Percentiles rank a stretch among this genome's conserved stretches.
These are phyloP conservation scores for Eupleurogrammus muticus DNA, from an alignment of 2,797 vertebrate genomes.

Conservation along the genomic window DNA sequence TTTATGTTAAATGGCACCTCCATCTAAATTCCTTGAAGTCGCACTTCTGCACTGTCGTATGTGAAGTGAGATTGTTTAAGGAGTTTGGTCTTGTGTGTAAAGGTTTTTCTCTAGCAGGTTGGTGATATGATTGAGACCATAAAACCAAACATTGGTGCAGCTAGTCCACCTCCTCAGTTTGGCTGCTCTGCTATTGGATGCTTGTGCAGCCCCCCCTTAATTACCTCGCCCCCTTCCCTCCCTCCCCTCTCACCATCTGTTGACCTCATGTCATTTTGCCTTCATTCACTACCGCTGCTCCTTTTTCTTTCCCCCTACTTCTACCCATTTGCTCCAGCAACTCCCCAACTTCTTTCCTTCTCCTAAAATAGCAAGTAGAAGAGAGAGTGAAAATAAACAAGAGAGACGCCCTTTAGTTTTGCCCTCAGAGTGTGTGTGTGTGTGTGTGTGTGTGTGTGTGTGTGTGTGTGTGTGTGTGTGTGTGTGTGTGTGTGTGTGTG, in stretches of 20 bases:
- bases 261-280: constrained; percentile 80
- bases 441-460: constrained; percentile 37
- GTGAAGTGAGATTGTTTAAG: background rate
- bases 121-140: constrained; percentile 16
- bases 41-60: background rate
- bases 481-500: constrained; percentile 46
- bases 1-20: background rate
- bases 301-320: constrained; percentile 31
- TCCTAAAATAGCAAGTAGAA: constrained; percentile 76
- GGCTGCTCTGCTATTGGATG: constrained; percentile 51
- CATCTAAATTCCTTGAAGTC: background rate
- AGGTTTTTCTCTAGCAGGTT: constrained; percentile 37
- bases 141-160: constrained; percentile 27
- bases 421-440: constrained; percentile 32
- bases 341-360: constrained; percentile 67
- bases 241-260: constrained; percentile 76
- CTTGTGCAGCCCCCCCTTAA: constrained; percentile 58
- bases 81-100: background rate
- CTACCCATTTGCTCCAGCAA: constrained; percentile 57
- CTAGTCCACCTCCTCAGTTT: constrained; percentile 28
- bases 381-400: constrained; percentile 71
- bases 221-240: constrained; percentile 47
- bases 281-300: constrained; percentile 65
- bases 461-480: constrained; percentile 33
- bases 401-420: constrained; percentile 70